These are phyloP conservation scores for Deladenus siricidicola DNA, from an alignment of 2,888 invertebrate species.

Conservation along the genomic window DNA sequence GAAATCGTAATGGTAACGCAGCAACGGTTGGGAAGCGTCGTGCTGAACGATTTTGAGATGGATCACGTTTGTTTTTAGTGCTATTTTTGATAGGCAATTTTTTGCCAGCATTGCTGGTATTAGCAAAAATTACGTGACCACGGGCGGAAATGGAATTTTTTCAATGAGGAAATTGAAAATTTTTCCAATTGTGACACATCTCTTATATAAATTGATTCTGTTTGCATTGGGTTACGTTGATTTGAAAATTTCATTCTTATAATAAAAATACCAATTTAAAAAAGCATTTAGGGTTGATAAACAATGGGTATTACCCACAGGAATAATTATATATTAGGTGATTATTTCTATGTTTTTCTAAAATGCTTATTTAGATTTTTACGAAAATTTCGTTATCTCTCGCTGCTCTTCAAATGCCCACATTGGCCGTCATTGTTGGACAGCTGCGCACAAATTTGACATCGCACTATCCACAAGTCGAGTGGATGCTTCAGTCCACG, in stretches of 20 bases:
- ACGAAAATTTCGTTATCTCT: conserved; percentile 8
- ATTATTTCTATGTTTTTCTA: not conserved
- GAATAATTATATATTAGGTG: too few species aligned
- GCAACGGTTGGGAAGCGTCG: not conserved
- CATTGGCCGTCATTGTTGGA: conserved; percentile 27
- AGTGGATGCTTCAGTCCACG: conserved; percentile 18
- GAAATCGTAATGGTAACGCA: not conserved
- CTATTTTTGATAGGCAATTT: too few species aligned
- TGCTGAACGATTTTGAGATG: not conserved
- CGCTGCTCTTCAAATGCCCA: conserved; percentile 19
- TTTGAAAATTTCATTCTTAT: not conserved
- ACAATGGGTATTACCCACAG: too few species aligned
- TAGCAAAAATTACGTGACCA: too few species aligned
- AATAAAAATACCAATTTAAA: too few species aligned
- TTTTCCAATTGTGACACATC: too few species aligned
- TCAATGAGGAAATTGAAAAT: too few species aligned
- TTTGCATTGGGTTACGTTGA: not conserved
- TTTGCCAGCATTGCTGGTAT: too few species aligned
- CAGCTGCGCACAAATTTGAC: conserved; percentile 22
- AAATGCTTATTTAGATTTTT: conserved; percentile 15
- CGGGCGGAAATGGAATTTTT: too few species aligned
- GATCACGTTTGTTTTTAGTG: too few species aligned
- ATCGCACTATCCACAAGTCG: conserved; percentile 18
- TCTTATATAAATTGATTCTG: conserved; percentile 8
- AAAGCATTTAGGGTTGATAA: too few species aligned